These are phyloP conservation scores for pig (Sus scrofa) DNA, from an alignment of 2,113 vertebrate genomes.

Conservation along the genomic window DNA sequence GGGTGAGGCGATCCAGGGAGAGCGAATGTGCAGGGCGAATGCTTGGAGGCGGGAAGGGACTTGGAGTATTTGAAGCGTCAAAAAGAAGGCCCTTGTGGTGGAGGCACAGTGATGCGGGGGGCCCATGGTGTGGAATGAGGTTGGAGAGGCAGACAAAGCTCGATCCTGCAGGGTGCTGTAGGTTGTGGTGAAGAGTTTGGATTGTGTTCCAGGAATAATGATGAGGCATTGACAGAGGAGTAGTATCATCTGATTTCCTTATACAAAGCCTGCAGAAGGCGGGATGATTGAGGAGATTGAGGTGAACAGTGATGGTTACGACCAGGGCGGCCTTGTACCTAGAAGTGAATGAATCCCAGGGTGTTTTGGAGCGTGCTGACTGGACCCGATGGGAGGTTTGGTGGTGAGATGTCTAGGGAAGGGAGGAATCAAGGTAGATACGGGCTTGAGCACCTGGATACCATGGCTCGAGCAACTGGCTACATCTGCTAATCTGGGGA, in stretches of 20 bases:
- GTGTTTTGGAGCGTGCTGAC: neutral
- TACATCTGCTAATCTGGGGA: neutral
- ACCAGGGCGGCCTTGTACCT: neutral
- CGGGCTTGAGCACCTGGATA: neutral
- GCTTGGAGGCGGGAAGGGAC: neutral
- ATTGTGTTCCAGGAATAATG: neutral
- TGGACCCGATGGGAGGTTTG: neutral
- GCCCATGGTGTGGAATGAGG: neutral
- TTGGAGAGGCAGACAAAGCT: neutral
- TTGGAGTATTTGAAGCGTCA: neutral
- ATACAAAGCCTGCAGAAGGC: neutral
- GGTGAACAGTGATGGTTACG: neutral
- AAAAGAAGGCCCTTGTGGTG: neutral
- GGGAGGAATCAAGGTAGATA: neutral
- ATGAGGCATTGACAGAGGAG: neutral
- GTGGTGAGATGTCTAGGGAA: neutral
- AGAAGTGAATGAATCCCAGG: neutral
- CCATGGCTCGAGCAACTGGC: neutral
- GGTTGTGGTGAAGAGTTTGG: neutral
- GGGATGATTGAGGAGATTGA: neutral
- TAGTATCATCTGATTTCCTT: neutral
- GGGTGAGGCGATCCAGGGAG: neutral
- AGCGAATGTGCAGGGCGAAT: neutral
- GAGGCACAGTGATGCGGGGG: neutral
- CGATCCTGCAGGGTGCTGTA: neutral